Base-by-base conservation (phyloP, 92 coral and sea anemone genomes). In the Heliopora coerulea region DNA sequence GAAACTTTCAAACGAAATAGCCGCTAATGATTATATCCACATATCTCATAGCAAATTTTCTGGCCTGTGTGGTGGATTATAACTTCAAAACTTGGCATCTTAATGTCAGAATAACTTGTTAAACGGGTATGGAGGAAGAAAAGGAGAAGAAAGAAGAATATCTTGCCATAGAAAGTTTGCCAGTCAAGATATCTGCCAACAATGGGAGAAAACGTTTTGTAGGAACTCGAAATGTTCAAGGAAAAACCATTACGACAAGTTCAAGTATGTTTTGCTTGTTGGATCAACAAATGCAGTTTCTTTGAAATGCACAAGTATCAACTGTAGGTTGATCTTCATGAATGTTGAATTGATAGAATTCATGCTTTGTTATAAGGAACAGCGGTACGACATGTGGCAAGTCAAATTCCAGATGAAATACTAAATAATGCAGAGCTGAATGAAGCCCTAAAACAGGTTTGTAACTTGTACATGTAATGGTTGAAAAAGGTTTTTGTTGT, bases 401-500 rank as follows among this genome's bases (percentile, higher is more conserved):
- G 69, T 72, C 97, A 92, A 58, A 92, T 92, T 24, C 97, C 97
- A 30, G 83, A 85, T 19, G 93, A 92, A 62, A 87, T 92, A 64
- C 66, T 83, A 12, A 85, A 87, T 62, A 81, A 92, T 82, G 49
- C 40, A 23, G 87, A 87, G 62, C 73, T 89, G 41, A 91, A 89
- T 73, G 82, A 83, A 40, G 96, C 96, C 21, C 77, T 92, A 15
- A 83, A 80, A 59, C 96, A 89, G 97, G 97, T 89, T 41, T 10
- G 74, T 72, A 2, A 15, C 29, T 21, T 24, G 31, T 21, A 37
- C 42, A 31, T 35, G 24, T 62, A 20, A 32, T n/a, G 0, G 35
- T 20, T 32, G 39, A 37, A 37, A 37, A 4, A 37, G 12, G 12
- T 37, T 5, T 5, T 5, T 37, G 5, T 56, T 56, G 23, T 14